phyloP scores from a whole-genome alignment of 2,888 invertebrate species.

The Scaeva pyrastri region DNA sequence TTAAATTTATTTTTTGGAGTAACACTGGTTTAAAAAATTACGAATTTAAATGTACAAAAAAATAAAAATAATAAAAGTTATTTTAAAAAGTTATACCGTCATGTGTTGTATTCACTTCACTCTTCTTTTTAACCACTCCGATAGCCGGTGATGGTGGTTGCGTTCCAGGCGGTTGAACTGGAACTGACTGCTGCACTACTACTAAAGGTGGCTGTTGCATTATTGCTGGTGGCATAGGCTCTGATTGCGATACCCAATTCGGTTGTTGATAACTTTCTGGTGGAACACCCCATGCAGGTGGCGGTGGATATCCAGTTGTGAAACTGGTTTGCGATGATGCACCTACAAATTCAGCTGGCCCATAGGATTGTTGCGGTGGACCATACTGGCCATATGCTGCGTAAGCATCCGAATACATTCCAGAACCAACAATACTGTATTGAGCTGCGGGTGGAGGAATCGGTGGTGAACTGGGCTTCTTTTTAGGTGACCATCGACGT shows the following conservation, averaged over 20 bases:
- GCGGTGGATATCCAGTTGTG: constrained; percentile 80
- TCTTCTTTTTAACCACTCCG: constrained; percentile 70
- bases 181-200: constrained; percentile 32
- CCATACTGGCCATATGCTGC: constrained; percentile 79
- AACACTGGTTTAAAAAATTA: too few relatives aligned
- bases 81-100: constrained; percentile 81
- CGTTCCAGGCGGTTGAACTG: constrained; percentile 61
- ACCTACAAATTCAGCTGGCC: constrained; percentile 77
- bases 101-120: constrained; percentile 79
- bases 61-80: too few relatives aligned
- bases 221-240: constrained; percentile 71
- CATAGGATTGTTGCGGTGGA: constrained; percentile 78
- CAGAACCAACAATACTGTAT: constrained; percentile 79
- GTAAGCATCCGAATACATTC: constrained; percentile 80
- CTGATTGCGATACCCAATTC: constrained; percentile 65
- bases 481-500: constrained; percentile 82
- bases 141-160: constrained; percentile 46
- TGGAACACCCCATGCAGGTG: constrained; percentile 80
- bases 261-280: constrained; percentile 54
- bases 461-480: constrained; percentile 78
- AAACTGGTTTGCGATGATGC: constrained; percentile 79
- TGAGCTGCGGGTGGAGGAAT: constrained; percentile 76
- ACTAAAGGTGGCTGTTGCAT: constrained; percentile 43
- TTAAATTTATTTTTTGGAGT: too few relatives aligned
- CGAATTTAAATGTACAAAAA: too few relatives aligned